Evolutionary conservation across 2,888 invertebrate genomes (phyloP).

Genomic region (Chesias legatella): DNA sequence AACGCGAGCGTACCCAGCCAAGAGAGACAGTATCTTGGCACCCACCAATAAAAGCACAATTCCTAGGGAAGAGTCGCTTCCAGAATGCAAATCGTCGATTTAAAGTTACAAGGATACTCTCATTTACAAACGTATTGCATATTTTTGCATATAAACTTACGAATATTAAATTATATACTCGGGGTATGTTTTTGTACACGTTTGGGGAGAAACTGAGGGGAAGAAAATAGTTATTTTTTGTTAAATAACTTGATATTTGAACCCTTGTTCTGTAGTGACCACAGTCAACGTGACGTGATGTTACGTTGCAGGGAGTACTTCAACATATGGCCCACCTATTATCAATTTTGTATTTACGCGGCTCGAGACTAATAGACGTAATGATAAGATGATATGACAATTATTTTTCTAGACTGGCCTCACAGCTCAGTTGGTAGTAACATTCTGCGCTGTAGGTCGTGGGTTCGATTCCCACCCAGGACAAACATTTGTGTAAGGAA

Average conservation of each 20-base stretch:
- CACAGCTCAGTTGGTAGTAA: too few relatives aligned
- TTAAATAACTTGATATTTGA: neutral
- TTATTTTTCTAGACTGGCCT: too few relatives aligned
- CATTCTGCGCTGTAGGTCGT: too few relatives aligned
- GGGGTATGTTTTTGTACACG: constrained; percentile 7
- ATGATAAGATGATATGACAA: too few relatives aligned
- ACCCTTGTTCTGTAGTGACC: neutral
- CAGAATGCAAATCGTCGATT: constrained; percentile 34
- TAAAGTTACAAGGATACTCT: constrained; percentile 25
- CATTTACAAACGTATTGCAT: constrained; percentile 33
- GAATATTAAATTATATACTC: constrained; percentile 21
- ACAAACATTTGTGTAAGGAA: too few relatives aligned
- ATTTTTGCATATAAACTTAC: constrained; percentile 28
- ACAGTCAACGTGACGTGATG: too few relatives aligned
- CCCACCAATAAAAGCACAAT: constrained; percentile 34
- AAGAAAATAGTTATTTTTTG: neutral
- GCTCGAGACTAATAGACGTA: too few relatives aligned
- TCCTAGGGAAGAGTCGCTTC: constrained; percentile 18
- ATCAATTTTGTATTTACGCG: too few relatives aligned
- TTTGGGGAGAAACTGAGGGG: constrained; percentile 2
- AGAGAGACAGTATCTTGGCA: constrained; percentile 30
- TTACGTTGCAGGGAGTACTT: too few relatives aligned
- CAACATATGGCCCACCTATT: too few relatives aligned
- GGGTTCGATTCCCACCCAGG: too few relatives aligned
- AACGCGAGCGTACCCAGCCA: neutral